These are phyloP conservation scores for Hyles euphorbiae DNA, from an alignment of 1,140 invertebrate genomes.

Conservation along the genomic window DNA sequence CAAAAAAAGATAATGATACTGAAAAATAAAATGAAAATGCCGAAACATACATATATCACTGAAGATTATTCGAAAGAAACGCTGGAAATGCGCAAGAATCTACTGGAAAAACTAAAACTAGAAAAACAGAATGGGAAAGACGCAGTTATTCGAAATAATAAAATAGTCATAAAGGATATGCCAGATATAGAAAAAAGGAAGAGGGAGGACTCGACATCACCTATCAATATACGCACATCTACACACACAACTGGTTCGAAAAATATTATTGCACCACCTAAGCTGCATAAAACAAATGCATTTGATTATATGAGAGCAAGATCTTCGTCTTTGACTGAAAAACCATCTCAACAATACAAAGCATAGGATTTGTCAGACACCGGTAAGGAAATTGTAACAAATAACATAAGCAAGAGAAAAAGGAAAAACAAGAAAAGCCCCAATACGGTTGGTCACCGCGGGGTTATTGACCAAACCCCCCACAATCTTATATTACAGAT, in stretches of 20 bases:
- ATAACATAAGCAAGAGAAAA: constrained; percentile 8
- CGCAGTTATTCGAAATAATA: constrained; percentile 14
- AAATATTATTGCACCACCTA: constrained; percentile 11
- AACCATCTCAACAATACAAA: constrained; percentile 8
- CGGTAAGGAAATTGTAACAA: constrained; percentile 9
- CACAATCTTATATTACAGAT: constrained; percentile 6
- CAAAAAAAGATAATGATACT: constrained; percentile 20
- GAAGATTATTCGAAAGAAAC: constrained; percentile 33
- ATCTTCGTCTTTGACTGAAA: constrained; percentile 12
- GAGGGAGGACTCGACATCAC: constrained; percentile 8
- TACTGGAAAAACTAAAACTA: constrained; percentile 21
- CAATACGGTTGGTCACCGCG: constrained; percentile 19
- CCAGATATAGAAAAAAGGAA: constrained; percentile 14
- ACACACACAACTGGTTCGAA: not conserved
- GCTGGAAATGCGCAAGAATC: constrained; percentile 20
- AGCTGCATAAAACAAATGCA: constrained; percentile 14
- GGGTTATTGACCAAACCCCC: constrained; percentile 17
- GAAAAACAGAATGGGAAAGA: constrained; percentile 22
- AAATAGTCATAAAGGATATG: constrained; percentile 9
- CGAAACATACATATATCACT: constrained; percentile 19
- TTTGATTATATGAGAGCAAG: constrained; percentile 14
- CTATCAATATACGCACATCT: constrained; percentile 7
- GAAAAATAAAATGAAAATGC: constrained; percentile 23
- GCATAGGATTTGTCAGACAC: constrained; percentile 14
- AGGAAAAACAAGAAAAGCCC: constrained; percentile 5